Evolutionary conservation across 2,888 invertebrate species (phyloP).

Genomic region (Gari tellinella): DNA sequence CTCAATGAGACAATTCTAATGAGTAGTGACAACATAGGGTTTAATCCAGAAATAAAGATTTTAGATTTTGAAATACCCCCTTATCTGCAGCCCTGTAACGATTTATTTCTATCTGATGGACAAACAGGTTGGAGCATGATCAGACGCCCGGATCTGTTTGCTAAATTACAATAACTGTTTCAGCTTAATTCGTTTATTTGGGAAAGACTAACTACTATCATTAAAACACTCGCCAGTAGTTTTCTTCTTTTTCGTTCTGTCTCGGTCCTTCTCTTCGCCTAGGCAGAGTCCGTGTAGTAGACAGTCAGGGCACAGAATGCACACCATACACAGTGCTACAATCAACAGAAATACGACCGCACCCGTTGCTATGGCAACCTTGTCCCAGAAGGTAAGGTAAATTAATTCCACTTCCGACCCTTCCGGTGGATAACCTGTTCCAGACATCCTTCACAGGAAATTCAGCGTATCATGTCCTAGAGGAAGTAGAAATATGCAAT

Average conservation of each 20-base stretch:
- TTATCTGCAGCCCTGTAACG: no score
- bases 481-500: no score
- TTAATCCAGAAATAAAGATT: no score
- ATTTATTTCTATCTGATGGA: no score
- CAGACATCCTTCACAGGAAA: slow-evolving; percentile 5
- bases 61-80: no score
- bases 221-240: slow-evolving; percentile 13
- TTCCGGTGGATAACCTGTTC: slow-evolving; percentile 13
- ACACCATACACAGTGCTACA: slow-evolving; percentile 62
- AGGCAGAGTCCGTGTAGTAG: slow-evolving; percentile 54
- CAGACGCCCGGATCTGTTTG: no score
- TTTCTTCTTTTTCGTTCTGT: slow-evolving; percentile 21
- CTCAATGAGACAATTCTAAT: no score
- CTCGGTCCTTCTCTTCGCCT: slow-evolving; percentile 18
- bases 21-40: no score
- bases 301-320: slow-evolving; percentile 66
- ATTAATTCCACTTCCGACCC: slow-evolving; percentile 33
- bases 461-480: no score
- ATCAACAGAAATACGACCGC: slow-evolving; percentile 62
- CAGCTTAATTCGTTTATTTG: no score
- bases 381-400: slow-evolving; percentile 66
- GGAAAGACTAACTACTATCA: background rate
- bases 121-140: no score
- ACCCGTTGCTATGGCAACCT: slow-evolving; percentile 66
- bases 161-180: no score